Evolutionary conservation across 2,797 vertebrate species (phyloP).

Genomic region (Cichlasoma orientale): DNA sequence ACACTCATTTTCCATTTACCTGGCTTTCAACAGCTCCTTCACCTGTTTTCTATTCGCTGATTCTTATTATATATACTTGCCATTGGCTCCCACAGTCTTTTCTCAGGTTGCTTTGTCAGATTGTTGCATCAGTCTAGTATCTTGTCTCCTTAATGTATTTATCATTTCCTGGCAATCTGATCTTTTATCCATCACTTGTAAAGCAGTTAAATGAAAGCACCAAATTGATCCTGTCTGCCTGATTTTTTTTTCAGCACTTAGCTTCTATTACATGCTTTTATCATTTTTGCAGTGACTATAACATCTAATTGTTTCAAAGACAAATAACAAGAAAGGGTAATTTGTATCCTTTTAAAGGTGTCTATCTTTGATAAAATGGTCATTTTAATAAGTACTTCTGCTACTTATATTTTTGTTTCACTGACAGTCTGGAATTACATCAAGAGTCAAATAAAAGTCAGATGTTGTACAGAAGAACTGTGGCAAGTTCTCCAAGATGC

Average conservation of each 20-base stretch:
- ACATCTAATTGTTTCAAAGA: not conserved
- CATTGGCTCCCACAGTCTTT: not conserved
- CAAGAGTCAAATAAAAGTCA: not conserved
- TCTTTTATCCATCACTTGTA: not conserved
- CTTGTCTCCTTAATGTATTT: not conserved
- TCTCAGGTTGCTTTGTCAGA: not conserved
- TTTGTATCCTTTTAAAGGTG: not conserved
- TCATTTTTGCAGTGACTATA: not conserved
- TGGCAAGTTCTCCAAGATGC: not conserved
- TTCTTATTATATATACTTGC: not conserved
- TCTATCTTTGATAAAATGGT: not conserved
- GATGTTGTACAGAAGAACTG: not conserved
- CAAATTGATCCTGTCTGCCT: not conserved
- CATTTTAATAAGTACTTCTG: not conserved
- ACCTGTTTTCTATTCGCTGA: not conserved
- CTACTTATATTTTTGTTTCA: not conserved
- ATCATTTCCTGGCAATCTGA: not conserved
- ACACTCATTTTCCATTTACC: not conserved
- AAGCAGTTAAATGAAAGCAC: not conserved
- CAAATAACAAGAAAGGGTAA: not conserved
- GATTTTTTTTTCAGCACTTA: conserved; percentile 1
- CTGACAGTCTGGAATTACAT: not conserved
- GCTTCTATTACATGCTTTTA: not conserved
- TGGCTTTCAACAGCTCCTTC: not conserved
- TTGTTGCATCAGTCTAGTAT: not conserved